These are phyloP conservation scores for Leucophora obtusa DNA, from an alignment of 2,888 invertebrate species.

Conservation along the genomic window DNA sequence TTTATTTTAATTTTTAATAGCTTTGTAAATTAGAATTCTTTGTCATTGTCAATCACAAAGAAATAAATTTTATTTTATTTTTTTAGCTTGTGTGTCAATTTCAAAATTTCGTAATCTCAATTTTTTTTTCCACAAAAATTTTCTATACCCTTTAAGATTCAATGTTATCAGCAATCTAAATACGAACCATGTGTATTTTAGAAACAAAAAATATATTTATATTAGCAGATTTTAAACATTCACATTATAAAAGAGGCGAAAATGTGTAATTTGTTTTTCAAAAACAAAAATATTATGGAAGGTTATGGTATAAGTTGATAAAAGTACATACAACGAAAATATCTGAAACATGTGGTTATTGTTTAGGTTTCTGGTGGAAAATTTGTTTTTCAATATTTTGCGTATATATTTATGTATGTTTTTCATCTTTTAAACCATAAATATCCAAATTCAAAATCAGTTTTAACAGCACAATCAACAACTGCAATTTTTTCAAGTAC, in stretches of 20 bases:
- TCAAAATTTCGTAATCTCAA: slow-evolving; percentile 36
- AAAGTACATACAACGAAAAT: slow-evolving; percentile 11
- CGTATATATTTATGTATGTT: not conserved
- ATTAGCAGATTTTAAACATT: slow-evolving; percentile 31
- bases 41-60: slow-evolving; percentile 29
- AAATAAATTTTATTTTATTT: not conserved
- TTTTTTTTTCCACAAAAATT: slow-evolving; percentile 22
- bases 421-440: not conserved
- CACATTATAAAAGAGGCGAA: not conserved
- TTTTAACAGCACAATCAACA: slow-evolving; percentile 17
- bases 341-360: slow-evolving; percentile 33
- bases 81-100: slow-evolving; percentile 11
- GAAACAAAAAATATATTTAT: not conserved
- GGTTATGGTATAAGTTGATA: slow-evolving; percentile 43
- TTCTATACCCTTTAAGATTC: slow-evolving; percentile 3
- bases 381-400: slow-evolving; percentile 8
- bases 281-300: slow-evolving; percentile 34
- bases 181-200: not conserved
- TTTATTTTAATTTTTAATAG: slow-evolving; percentile 15
- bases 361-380: slow-evolving; percentile 4
- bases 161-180: slow-evolving; percentile 50
- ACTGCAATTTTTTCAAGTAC: slow-evolving; percentile 13
- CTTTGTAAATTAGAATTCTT: slow-evolving; percentile 14
- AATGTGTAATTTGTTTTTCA: slow-evolving; percentile 1
- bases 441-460: not conserved